A percentile compares a stretch with the other conserved stretches of the same genome.
phyloP scores from a whole-genome alignment of 2,113 vertebrate genomes.

The Conger conger region DNA sequence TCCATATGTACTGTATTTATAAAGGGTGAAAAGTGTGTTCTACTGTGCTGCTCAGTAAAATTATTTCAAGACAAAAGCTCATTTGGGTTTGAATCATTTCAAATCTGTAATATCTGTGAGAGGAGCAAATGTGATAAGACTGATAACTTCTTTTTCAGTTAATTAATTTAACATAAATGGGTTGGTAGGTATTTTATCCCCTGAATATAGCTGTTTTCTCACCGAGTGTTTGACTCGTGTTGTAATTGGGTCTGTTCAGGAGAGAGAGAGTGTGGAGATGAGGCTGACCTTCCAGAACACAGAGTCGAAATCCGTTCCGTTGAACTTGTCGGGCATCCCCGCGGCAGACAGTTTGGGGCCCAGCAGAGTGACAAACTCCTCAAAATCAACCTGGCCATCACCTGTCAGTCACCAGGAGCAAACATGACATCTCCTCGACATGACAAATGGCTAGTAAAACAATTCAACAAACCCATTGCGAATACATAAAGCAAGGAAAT shows the following conservation, averaged over 20 bases:
- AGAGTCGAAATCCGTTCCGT: constrained; percentile 90
- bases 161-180: constrained; percentile 37
- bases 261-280: background rate
- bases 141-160: constrained; percentile 25
- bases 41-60: no score
- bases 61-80: constrained; percentile 23
- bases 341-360: constrained; percentile 92
- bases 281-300: constrained; percentile 96
- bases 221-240: background rate
- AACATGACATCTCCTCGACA: background rate
- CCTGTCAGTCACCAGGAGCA: constrained; percentile 62
- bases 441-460: background rate
- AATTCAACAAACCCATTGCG: background rate
- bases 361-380: constrained; percentile 94
- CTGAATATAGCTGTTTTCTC: background rate
- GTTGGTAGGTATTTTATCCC: constrained; percentile 18
- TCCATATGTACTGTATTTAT: no score
- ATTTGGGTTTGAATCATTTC: constrained; percentile 7
- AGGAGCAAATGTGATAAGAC: constrained; percentile 10
- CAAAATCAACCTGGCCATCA: constrained; percentile 95
- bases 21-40: no score
- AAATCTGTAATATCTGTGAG: background rate
- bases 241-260: constrained; percentile 23
- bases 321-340: constrained; percentile 91
- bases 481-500: background rate